Conservation (phyloP, 1,140 invertebrate genomes). For the Mycetomoellerius zeteki region DNA sequence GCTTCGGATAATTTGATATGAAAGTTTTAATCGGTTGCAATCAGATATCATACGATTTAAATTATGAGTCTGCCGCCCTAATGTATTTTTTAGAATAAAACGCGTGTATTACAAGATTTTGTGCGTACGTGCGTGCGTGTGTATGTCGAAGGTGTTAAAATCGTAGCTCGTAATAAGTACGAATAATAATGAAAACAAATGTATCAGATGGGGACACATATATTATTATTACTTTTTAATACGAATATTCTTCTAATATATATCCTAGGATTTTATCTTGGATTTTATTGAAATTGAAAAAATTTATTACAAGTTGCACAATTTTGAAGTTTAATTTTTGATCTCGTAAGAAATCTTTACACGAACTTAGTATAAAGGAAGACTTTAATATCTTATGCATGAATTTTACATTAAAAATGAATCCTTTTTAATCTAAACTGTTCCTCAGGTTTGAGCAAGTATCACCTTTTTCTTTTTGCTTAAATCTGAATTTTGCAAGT, state of each 20-base stretch:
- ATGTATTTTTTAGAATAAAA: conserved; percentile 13
- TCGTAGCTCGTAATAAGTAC: background rate
- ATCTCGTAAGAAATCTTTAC: background rate
- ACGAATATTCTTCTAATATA: no score
- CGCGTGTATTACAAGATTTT: no score
- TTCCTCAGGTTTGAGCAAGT: background rate
- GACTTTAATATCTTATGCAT: background rate
- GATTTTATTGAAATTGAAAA: no score
- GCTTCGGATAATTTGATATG: conserved; percentile 23
- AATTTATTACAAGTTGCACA: background rate
- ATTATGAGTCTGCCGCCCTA: conserved; percentile 29
- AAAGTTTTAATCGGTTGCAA: conserved; percentile 52
- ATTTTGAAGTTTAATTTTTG: conserved; percentile 7
- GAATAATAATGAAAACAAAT: background rate
- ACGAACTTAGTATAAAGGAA: background rate
- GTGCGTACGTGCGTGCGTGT: no score
- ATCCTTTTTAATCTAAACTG: background rate
- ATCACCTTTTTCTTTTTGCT: background rate
- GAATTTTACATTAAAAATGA: background rate
- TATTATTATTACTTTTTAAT: no score
- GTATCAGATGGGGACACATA: no score
- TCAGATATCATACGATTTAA: conserved; percentile 48
- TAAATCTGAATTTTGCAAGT: conserved; percentile 18
- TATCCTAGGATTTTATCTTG: no score
- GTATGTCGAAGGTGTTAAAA: background rate